phyloP scores from a whole-genome alignment of 2,888 invertebrate species.

The Watsonalla binaria region DNA sequence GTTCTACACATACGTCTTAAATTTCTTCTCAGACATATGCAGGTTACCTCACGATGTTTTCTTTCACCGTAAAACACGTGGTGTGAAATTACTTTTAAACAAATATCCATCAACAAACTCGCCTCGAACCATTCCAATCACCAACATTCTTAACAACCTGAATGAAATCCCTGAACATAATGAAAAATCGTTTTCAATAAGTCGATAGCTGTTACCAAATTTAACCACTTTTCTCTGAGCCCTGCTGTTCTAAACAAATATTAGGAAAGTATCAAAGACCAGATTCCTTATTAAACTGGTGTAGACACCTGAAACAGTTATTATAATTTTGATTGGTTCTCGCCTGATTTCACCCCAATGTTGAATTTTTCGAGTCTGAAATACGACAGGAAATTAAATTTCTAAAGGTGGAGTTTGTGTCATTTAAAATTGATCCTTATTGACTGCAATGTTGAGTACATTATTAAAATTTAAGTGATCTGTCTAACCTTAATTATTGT shows the following conservation, averaged over 20 bases:
- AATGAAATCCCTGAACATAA: constrained; percentile 1
- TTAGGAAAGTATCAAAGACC: constrained; percentile 5
- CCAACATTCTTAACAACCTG: background rate
- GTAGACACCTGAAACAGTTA: constrained; percentile 40
- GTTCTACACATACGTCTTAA: no score
- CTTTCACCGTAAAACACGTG: no score
- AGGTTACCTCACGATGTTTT: no score
- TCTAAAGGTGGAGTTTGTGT: constrained; percentile 7
- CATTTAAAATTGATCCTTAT: background rate
- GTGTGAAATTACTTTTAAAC: no score
- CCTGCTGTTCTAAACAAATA: constrained; percentile 1
- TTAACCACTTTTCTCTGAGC: constrained; percentile 23
- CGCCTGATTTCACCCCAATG: constrained; percentile 30
- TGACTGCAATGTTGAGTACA: background rate
- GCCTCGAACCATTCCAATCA: background rate
- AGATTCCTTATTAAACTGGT: constrained; percentile 24
- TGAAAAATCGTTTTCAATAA: constrained; percentile 8
- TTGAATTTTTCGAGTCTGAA: constrained; percentile 35
- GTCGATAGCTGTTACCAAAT: constrained; percentile 23
- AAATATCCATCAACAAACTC: no score
- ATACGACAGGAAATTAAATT: constrained; percentile 61
- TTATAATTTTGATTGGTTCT: constrained; percentile 61
- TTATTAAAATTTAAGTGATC: no score
- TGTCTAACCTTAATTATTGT: no score
- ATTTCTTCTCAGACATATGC: no score